Evolutionary conservation across 2,888 invertebrate genomes (phyloP), one percentile per base, ranked within the genome.

Genomic region (Lasioglossum leucozonium): DNA sequence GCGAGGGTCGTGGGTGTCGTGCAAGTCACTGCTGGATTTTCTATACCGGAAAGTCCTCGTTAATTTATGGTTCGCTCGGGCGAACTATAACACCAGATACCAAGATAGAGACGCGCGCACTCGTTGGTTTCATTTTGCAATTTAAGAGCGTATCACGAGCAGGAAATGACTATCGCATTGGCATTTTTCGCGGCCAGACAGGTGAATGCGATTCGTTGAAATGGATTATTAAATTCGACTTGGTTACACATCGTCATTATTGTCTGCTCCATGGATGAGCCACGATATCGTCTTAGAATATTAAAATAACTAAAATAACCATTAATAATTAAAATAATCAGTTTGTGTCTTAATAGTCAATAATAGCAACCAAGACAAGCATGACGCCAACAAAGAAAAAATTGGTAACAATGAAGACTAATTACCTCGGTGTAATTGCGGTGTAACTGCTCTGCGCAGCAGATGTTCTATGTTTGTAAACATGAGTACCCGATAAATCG

Each of bases 51-150:
- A 83, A 72, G 76, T 72, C 18, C 34, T 0, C 8, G 18, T n/a
- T 58, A 42, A 55, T 72, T 55, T 44, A 22, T 16, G 26, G 34
- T 16, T 26, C 26, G 37, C 13, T 8, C 4, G 40, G 16, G 11
- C 67, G 40, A 65, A n/a, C 42, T 22, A 8, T 67, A 18, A 37
- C 37, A 34, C 65, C 44, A 40, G 65, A 62, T 42, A 47, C 58
- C 51, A 75, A 79, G 72, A 74, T 82, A 82, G 62, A 72, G 51
- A 47, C 26, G n/a, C 40, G 34, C n/a, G n/a, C n/a, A 16, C 18
- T 30, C 8, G 8, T 51, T 18, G 55, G 16, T 44, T 58, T 30
- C 34, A 40, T 55, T 75, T 71, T 26, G 10, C 4, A 34, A 26
- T 71, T 75, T 16, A 16, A 11, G 16, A 11, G 16, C 26, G 8